Evolutionary conservation across 2,797 vertebrate genomes (phyloP), one percentile per base, ranked within the genome.

Genomic region (Hipposideros larvatus): DNA sequence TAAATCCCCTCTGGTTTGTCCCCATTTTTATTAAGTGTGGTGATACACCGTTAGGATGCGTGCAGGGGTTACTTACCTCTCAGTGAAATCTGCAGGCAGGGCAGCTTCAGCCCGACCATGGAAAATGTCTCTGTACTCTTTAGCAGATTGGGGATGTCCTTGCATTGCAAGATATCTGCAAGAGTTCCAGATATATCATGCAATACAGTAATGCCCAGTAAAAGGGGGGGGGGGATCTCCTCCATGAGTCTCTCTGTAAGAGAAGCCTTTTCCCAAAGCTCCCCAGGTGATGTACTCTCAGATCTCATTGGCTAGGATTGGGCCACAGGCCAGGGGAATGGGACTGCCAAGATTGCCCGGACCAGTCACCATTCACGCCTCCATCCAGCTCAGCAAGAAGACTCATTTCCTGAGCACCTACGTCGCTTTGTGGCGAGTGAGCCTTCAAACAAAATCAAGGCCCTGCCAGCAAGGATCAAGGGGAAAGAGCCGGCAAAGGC

Each of bases 261-360:
- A 77, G 87, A 87, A 94, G 14, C 15, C 89, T 84, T 89, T 70
- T 68, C n/a, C 48, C 10, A 34, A 65, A 31, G 26, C 43, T 93
- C 34, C 82, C 55, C 26, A 28, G 51, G 21, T n/a, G 24, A 43
- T 87, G 91, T 70, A 51, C 31, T 78, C 71, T 95, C 51, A 94
- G 85, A 57, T 31, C 24, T 92, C n/a, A n/a, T 22, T 73, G 66
- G 61, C 79, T 79, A 55, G n/a, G 85, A 91, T 14, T 57, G 77
- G 28, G 28, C 48, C 75, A 59, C 22, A 83, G 55, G 28, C 66
- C 61, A 68, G 43, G 51, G 53, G 16, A 86, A 41, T 11, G 43
- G 37, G 63, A 74, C 24, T 9, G 21, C 73, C 89, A 65, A 82
- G 43, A 37, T 8, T 63, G n/a, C 41, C 26, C 24, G 11, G 43